Evolutionary conservation across 2,113 vertebrate species (phyloP).

Genomic region (Danio rerio): GRCz12tu NC_133199.1:5565501-5566000

Average conservation of each 20-base stretch:
- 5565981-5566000: too few species aligned
- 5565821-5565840: not conserved
- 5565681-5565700: slow-evolving; percentile 43
- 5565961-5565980: too few species aligned
- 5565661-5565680: slow-evolving; percentile 4
- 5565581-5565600: not conserved
- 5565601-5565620: slow-evolving; percentile 37
- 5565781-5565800: not conserved
- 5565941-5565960: too few species aligned
- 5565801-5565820: not conserved
- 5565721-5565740: slow-evolving; percentile 10
- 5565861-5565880: too few species aligned
- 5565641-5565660: slow-evolving; percentile 37
- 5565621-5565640: slow-evolving; percentile 36
- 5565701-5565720: slow-evolving; percentile 41
- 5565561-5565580: not conserved
- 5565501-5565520: too few species aligned
- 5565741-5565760: slow-evolving; percentile 11
- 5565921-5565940: too few species aligned
- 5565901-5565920: too few species aligned
- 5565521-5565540: not conserved
- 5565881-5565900: too few species aligned
- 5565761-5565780: slow-evolving; percentile 11
- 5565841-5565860: not conserved
- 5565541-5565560: not conserved